phyloP scores from a whole-genome alignment of 2,797 vertebrate genomes.

The Periophthalmus magnuspinnatus region DNA sequence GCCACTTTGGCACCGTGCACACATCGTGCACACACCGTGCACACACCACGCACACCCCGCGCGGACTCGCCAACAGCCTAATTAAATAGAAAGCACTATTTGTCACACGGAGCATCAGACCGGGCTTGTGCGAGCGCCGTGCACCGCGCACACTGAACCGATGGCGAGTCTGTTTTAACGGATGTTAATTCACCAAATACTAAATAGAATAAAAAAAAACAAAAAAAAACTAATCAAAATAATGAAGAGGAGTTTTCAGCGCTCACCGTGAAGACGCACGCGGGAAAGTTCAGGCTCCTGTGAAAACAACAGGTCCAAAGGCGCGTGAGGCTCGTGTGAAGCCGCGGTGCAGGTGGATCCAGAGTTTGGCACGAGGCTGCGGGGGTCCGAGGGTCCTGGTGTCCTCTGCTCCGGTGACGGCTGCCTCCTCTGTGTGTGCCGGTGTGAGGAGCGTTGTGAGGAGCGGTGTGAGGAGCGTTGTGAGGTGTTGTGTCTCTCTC shows the following conservation, averaged over 20 bases:
- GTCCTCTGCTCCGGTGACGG: neutral
- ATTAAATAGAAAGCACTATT: slow-evolving; percentile 74
- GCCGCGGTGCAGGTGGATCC: neutral
- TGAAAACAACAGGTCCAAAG: slow-evolving; percentile 9
- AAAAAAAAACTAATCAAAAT: neutral
- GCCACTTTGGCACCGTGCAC: slow-evolving; percentile 54
- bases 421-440: too few relatives aligned
- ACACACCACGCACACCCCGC: too few relatives aligned
- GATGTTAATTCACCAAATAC: neutral
- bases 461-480: too few relatives aligned
- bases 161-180: neutral
- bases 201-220: neutral
- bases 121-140: slow-evolving; percentile 46
- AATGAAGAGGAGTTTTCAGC: neutral
- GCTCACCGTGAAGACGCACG: neutral
- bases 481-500: slow-evolving; percentile 1
- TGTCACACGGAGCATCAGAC: slow-evolving; percentile 58
- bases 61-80: slow-evolving; percentile 61
- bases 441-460: too few relatives aligned
- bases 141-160: slow-evolving; percentile 18
- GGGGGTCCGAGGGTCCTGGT: neutral
- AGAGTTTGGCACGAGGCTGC: neutral
- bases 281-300: slow-evolving; percentile 1
- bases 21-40: too few relatives aligned
- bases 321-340: neutral